Base-by-base conservation (phyloP, 2,888 invertebrate species). In the Scaptodrosophila latifasciaeformis region DNA sequence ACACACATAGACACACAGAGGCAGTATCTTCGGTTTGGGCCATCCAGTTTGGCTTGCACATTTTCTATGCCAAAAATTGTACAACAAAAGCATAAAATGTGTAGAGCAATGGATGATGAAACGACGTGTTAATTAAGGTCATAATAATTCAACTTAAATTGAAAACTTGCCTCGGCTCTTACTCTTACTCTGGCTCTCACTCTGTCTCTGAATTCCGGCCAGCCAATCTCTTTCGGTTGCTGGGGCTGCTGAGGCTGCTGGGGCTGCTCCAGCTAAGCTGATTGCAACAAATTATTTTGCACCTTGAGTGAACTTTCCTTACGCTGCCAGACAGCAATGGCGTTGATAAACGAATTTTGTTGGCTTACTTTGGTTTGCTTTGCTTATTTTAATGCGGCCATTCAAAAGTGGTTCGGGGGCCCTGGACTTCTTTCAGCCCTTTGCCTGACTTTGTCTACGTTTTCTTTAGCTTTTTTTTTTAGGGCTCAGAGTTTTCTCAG, bases 81-180 rank as follows among this genome's bases (percentile, higher is more conserved):
- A 59, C 79, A 70, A 78, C 72, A 72, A 72, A 78, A 75, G 76
- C 72, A 50, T 65, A 72, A 72, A 79, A 78, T 71, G 72, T 52
- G 34, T 13, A 79, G 70, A 70, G 74, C 77, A 76, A 68, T 79
- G 77, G 78, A 80, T 80, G 80, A 75, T 75, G 75, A 77, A 81
- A 82, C 77, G 82, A 82, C 80, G 82, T 83, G 82, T 81, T 83
- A 83, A 82, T 82, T 82, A 82, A 82, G 83, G 83, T 82, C 82
- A 82, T 79, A 78, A 82, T 83, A 82, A 83, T 82, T 82, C 75
- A 75, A 80, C 70, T 74, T 77, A 79, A 75, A 75, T 75, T 79
- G 75, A 75, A 75, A 75, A 76, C 80, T 77, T 77, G 70, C 77
- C 59, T 53, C 61, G 55, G 61, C 46, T 10, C 30, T 34, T 40